Base-by-base conservation (phyloP, 2,888 invertebrate genomes). In the Scaptomyza parva region DNA sequence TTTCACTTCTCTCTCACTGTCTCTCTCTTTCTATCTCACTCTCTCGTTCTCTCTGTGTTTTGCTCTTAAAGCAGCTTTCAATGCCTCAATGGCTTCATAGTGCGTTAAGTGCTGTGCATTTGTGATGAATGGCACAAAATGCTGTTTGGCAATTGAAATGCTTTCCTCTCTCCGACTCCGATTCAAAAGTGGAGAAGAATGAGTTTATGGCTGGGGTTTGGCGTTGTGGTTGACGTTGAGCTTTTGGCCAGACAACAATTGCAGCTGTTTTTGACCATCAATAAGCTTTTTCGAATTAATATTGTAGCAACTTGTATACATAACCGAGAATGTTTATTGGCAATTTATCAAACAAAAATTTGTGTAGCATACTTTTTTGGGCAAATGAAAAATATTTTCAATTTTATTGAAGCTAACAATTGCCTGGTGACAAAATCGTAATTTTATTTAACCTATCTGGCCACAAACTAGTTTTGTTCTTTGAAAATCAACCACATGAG, bases 21-120 rank as follows among this genome's bases (percentile, higher is more conserved):
- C n/a, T 20, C 45, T n/a, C 28, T 8, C 2, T 5, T 7, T 18
- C 8, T 0, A 11, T 8, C n/a, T 22, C 8, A 6, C 12, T 12
- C 43, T 14, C 43, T 4, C n/a, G n/a, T 28, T n/a, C 26, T 12
- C 1, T 8, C 5, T 17, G 4, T 0, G 9, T 8, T 8, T 18
- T 1, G 26, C 44, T 8, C 2, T 28, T 60, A 48, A 57, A 33
- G 35, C 63, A 55, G 40, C 53, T 60, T 64, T 66, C 58, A 64
- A 44, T 70, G 58, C 53, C 48, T 45, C 54, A 62, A 37, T 39
- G 35, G 35, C 48, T 47, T 37, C 41, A 57, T 60, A 74, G 51
- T 75, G 88, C 69, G 83, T 87, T 82, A 87, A 82, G 76, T 85
- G 76, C 63, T 85, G 76, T 61, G 64, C 74, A 72, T 72, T 78